A percentile compares a stretch with the other conserved stretches of the same genome.
These are phyloP conservation scores for Dicerorhinus sumatrensis DNA, from an alignment of 2,113 vertebrate genomes.

Conservation along the genomic window DNA sequence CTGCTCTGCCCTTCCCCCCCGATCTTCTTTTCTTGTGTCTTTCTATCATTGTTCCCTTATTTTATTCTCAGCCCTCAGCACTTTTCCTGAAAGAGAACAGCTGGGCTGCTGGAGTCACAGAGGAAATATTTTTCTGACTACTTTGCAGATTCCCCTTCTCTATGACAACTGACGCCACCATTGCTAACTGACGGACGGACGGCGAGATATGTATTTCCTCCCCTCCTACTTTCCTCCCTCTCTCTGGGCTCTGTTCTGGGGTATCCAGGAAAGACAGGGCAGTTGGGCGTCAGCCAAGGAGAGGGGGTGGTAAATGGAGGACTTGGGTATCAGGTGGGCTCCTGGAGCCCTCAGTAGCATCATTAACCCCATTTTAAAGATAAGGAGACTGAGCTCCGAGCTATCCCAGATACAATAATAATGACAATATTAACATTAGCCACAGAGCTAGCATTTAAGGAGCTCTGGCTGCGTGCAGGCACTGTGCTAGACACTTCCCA, in stretches of 20 bases:
- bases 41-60: conserved; percentile 45
- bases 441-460: neutral
- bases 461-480: neutral
- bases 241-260: conserved; percentile 42
- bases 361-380: conserved; percentile 40
- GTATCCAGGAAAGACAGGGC: neutral
- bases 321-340: neutral
- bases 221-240: neutral
- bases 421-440: neutral
- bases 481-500: neutral
- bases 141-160: conserved; percentile 83
- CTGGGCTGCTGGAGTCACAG: conserved; percentile 74
- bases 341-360: neutral
- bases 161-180: conserved; percentile 80
- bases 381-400: neutral
- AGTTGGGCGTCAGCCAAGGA: neutral
- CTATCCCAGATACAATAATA: neutral
- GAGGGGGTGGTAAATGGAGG: neutral
- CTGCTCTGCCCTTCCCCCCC: neutral
- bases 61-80: conserved; percentile 73
- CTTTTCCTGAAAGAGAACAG: conserved; percentile 78
- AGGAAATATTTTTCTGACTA: conserved; percentile 81
- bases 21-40: conserved; percentile 40
- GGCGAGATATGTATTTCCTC: conserved; percentile 5
- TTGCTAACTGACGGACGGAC: conserved; percentile 56